Evolutionary conservation across 2,797 vertebrate genomes (phyloP).

Genomic region (Leptodactylus fallax): DNA sequence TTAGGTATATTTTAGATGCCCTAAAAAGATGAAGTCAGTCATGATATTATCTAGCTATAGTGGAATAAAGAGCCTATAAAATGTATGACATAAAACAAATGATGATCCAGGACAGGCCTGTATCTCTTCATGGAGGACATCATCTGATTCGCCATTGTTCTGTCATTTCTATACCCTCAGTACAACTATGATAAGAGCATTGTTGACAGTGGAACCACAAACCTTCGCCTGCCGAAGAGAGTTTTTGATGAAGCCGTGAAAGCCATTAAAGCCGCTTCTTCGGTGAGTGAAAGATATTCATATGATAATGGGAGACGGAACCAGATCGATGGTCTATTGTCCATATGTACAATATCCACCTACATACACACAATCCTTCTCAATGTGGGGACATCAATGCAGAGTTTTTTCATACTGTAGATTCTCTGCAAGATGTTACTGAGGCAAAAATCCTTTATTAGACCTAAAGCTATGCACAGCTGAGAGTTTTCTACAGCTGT

Average conservation of each 20-base stretch:
- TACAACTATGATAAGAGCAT: slow-evolving; percentile 99
- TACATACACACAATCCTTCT: not conserved
- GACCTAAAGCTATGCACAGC: too few relatives aligned
- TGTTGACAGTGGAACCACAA: slow-evolving; percentile 98
- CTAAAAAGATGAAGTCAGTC: too few relatives aligned
- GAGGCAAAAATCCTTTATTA: too few relatives aligned
- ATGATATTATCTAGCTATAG: too few relatives aligned
- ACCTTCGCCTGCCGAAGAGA: slow-evolving; percentile 94
- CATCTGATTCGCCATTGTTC: not conserved
- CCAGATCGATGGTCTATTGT: not conserved
- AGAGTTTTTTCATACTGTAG: too few relatives aligned
- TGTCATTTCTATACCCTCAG: slow-evolving; percentile 72
- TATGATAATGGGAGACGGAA: not conserved
- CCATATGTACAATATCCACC: not conserved
- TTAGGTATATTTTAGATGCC: too few relatives aligned
- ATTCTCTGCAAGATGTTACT: too few relatives aligned
- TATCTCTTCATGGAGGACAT: not conserved
- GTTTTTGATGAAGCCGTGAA: slow-evolving; percentile 97
- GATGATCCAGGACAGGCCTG: not conserved
- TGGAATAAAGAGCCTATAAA: too few relatives aligned
- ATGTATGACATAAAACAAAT: too few relatives aligned
- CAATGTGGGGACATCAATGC: too few relatives aligned
- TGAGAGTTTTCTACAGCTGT: too few relatives aligned
- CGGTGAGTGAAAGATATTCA: slow-evolving; percentile 78
- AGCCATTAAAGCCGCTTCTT: slow-evolving; percentile 95